Evolutionary conservation across 2,113 vertebrate genomes (phyloP).

Genomic region (Odontophorus gujanensis): DNA sequence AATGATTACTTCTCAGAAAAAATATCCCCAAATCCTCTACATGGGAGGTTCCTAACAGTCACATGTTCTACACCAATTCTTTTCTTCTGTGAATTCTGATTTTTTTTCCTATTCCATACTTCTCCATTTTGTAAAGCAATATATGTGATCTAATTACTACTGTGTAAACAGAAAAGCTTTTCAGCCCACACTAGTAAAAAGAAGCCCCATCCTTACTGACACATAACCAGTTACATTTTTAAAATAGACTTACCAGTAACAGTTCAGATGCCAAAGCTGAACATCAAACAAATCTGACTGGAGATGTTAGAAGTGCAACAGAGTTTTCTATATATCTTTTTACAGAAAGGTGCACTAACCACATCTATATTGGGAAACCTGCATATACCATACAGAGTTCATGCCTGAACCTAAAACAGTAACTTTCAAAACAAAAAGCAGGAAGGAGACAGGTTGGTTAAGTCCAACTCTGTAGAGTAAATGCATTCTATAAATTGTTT

Average conservation of each 20-base stretch:
- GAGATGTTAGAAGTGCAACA: not conserved
- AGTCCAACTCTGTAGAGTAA: not conserved
- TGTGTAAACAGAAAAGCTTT: not conserved
- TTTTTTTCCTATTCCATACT: not conserved
- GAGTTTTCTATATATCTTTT: not conserved
- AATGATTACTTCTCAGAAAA: not conserved
- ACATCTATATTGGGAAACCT: not conserved
- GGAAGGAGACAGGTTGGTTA: conserved; percentile 9
- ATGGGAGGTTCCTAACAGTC: not conserved
- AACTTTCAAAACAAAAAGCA: conserved; percentile 22
- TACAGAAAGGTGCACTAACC: not conserved
- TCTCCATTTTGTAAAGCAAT: not conserved
- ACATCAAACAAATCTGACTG: not conserved
- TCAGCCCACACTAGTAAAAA: not conserved
- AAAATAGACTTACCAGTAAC: not conserved
- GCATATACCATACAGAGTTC: not conserved
- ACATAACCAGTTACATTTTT: not conserved
- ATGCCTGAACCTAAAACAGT: conserved; percentile 15
- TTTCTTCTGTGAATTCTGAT: not conserved
- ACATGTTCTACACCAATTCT: not conserved
- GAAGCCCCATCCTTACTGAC: not conserved
- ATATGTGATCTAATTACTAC: not conserved
- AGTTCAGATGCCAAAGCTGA: not conserved
- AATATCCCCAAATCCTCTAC: not conserved
- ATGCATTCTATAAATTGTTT: not conserved